Evolutionary conservation across 2,797 vertebrate species (phyloP).

Genomic region (Syngnathus acus): DNA sequence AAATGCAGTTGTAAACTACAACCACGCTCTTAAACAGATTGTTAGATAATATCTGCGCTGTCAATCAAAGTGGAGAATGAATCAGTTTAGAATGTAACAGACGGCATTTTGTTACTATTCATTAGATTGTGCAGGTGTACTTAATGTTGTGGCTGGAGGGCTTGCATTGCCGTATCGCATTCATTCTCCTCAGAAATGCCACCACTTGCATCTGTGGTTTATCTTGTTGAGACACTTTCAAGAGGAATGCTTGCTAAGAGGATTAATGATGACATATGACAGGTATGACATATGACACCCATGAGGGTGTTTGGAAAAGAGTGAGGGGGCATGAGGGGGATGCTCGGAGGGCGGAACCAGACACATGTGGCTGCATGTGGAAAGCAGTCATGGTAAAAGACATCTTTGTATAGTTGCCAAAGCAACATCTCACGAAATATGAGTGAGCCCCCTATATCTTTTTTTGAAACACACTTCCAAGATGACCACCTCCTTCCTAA

Average conservation of each 20-base stretch:
- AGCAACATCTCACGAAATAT: background rate
- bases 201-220: conserved; percentile 21
- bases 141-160: background rate
- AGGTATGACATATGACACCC: conserved; percentile 18
- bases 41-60: background rate
- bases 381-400: conserved; percentile 21
- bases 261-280: conserved; percentile 44
- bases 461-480: background rate
- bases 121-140: conserved; percentile 28
- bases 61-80: background rate
- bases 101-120: conserved; percentile 35
- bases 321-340: conserved; percentile 7
- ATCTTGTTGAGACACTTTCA: conserved; percentile 39
- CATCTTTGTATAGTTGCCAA: conserved; percentile 28
- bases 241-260: conserved; percentile 23
- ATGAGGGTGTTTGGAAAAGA: conserved; percentile 14
- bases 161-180: conserved; percentile 26
- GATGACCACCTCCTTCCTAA: background rate
- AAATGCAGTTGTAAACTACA: background rate
- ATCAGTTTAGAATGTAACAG: background rate
- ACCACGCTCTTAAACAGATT: background rate
- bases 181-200: conserved; percentile 20
- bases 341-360: conserved; percentile 28
- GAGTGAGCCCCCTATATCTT: background rate
- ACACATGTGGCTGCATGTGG: conserved; percentile 25